Percentiles rank a stretch among this genome's conserved stretches.
These are phyloP conservation scores for Dryomyza anilis DNA, from an alignment of 2,888 invertebrate species.

Conservation along the genomic window DNA sequence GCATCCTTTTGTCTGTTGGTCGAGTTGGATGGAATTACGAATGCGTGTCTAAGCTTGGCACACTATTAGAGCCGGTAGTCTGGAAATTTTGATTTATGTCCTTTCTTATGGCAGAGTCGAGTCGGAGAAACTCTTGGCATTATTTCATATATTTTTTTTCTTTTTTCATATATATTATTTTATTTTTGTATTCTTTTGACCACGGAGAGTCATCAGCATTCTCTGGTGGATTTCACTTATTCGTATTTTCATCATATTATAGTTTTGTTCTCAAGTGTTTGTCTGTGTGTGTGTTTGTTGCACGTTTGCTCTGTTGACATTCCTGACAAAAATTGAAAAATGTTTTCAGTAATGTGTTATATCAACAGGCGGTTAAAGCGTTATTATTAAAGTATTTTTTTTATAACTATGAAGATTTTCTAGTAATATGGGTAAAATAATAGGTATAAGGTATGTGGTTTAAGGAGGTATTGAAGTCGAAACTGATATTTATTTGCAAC, in stretches of 20 bases:
- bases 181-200: neutral
- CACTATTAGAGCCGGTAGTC: slow-evolving; percentile 38
- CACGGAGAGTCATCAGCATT: slow-evolving; percentile 29
- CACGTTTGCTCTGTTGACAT: slow-evolving; percentile 11
- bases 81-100: slow-evolving; percentile 59
- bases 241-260: neutral
- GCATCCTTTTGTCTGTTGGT: neutral
- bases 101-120: slow-evolving; percentile 43
- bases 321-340: slow-evolving; percentile 17
- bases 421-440: no score
- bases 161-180: neutral
- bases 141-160: no score
- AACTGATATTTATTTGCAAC: no score
- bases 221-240: slow-evolving; percentile 16
- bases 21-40: neutral
- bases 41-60: neutral
- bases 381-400: no score
- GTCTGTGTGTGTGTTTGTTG: slow-evolving; percentile 2
- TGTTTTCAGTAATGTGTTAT: slow-evolving; percentile 27
- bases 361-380: slow-evolving; percentile 20
- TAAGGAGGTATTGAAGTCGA: no score
- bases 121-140: neutral
- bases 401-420: no score
- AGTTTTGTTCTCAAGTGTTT: neutral
- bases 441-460: no score